Evolutionary conservation across 2,888 invertebrate genomes (phyloP), one percentile per base, ranked within the genome.

Genomic region (Folsomia manolachei): DNA sequence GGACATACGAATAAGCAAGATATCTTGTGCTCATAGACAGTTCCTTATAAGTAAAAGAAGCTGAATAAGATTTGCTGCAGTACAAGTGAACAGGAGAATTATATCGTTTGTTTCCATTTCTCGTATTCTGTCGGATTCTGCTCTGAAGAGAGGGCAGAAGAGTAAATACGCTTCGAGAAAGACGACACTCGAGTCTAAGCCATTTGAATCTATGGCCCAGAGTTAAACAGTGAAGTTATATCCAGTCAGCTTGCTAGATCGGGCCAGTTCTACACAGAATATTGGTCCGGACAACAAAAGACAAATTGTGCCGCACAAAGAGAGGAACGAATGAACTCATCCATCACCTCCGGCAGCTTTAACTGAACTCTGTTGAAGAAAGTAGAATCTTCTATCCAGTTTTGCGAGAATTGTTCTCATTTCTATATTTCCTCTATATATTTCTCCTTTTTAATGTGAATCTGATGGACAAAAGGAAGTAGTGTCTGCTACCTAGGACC

Each of bases 341-440:
- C 65, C 65, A 66, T 66, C 65, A 66, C 65, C 65, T 66, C 21
- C 21, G 24, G 27, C 62, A 51, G n/a, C 62, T 62, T 7, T 19
- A 62, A 62, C 62, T 62, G 9, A 62, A 24, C 21, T 23, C 56
- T 56, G 11, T 19, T 19, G 11, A n/a, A n/a, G 4, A 7, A 7
- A 56, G 7, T 56, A 19, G n/a, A 19, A 56, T 56, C 7, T 7
- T 56, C 7, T 19, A 21, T 4, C 21, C 7, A 56, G 56, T n/a
- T 56, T 56, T 11, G 51, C n/a, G n/a, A n/a, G n/a, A n/a, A n/a
- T n/a, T n/a, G n/a, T 39, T 39, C 14, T 14, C 39, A 39, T 39
- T 39, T 56, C 21, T 56, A 56, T 19, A 18, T 56, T 19, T 56
- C 56, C 21, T 56, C 56, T 19, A 56, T 21, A 4, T 18, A 7